Base-by-base conservation (phyloP, 2,888 invertebrate species). In the Eupithecia subumbrata region DNA sequence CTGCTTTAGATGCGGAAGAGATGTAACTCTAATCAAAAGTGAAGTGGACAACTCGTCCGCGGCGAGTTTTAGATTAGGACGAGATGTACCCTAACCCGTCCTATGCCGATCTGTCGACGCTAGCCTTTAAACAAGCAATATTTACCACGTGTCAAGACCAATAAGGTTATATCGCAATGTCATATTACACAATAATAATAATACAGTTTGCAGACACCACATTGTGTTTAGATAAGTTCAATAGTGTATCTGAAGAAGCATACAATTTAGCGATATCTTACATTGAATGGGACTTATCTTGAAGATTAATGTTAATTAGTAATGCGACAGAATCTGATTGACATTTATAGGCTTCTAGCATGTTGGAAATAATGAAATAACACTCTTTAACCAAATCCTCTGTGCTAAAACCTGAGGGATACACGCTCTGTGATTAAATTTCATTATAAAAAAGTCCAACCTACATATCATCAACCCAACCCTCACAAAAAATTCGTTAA, bases 151-250 rank as follows among this genome's bases (percentile, higher is more conserved):
- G 60, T 60, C 12, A 22, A 22, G 56, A 56, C 22, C 56, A 22
- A 0, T 60, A 25, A 60, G 14, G 25, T 60, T 60, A 60, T 12
- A 14, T 45, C 40, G 43, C 22, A 9, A 68, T 30, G 34, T 64
- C 43, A 25, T 11, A 43, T 68, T 68, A 68, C 22, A 68, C 67
- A 45, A 68, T 43, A 67, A 40, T 66, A 43, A 34, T 11, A 2
- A 34, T 18, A 22, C 30, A 7, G 14, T 68, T 45, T 43, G 43
- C 68, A 68, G 43, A 68, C 18, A 43, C 16, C 11, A 43, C 68
- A 68, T 9, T 25, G 45, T 68, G 25, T 68, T 68, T n/a, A 60
- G 22, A 56, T 56, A n/a, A 67, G 68, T 68, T 68, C 68, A 68
- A 45, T 9, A 43, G 43, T 40, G 12, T 68, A 68, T 68, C 68